Base-by-base conservation (phyloP, 35 echinoderm and acorn worm species). In the Strongylocentrotus purpuratus region DNA sequence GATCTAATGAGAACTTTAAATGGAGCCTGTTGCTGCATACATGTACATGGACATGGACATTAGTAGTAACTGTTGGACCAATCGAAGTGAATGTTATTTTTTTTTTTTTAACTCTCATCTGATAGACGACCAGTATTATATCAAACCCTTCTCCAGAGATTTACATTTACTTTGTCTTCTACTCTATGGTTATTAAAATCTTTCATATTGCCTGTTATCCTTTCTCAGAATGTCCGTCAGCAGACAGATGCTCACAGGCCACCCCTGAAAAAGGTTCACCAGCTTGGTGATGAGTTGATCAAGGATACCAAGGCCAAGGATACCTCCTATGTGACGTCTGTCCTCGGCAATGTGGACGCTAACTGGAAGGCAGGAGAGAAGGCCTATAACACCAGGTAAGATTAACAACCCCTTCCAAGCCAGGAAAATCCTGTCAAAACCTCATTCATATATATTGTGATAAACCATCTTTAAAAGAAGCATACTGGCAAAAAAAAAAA, bases 291-390 rank as follows among this genome's bases (percentile, higher is more conserved):
- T 14, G 97, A 98, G 46, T 88, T 99, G 20, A 55, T 98, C 48
- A 96, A 99, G 46, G 98, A 99, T 88, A 90, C 97, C 46, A 99
- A 97, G 61, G 97, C 98, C 86, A 99, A 97, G 85, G 98, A 99
- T 61, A 98, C 96, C 10, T 97, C 98, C 15, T 95, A 98, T 48
- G 97, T 99, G 78, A 96, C 94, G 33, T 94, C 94, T 32, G 86
- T 97, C 20, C 95, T 99, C 14, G 96, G 85, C 92, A 99, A 97
- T 94, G 98, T 99, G 71, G 96, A 97, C 86, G 86, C 94, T 31
- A 99, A 99, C 97, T 99, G 97, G 98, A 98, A 98, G 94, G 95
- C 98, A 31, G 61, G 97, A 13, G 98, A 99, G 31, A 97, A 97
- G n/a, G 95, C 95, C 58, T 94, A 97, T 4, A 94, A 89, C 45